Percentiles rank a stretch among this genome's conserved stretches.
phyloP scores from a whole-genome alignment of 2,888 invertebrate species.

The Hybos culiciformis region DNA sequence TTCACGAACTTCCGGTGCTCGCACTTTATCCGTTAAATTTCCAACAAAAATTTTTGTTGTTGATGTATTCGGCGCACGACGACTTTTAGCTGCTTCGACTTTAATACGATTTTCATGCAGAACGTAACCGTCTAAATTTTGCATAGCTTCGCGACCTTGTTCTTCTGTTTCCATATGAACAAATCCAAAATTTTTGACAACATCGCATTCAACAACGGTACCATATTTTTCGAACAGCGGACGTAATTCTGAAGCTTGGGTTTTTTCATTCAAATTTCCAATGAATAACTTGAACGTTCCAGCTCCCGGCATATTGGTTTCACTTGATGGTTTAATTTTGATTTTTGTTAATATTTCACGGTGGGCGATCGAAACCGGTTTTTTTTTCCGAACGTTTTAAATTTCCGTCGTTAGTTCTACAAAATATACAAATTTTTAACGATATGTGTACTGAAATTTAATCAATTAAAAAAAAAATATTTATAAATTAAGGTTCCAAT shows the following conservation, averaged over 20 bases:
- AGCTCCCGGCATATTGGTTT: slow-evolving; percentile 64
- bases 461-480: too few species aligned
- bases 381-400: too few species aligned
- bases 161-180: slow-evolving; percentile 94
- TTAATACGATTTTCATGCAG: slow-evolving; percentile 81
- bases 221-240: slow-evolving; percentile 95
- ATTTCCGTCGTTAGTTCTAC: too few species aligned
- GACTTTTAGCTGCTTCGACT: slow-evolving; percentile 82
- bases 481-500: too few species aligned
- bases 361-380: too few species aligned
- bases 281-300: slow-evolving; percentile 96
- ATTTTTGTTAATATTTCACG: too few species aligned
- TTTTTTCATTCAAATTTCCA: slow-evolving; percentile 91
- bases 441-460: too few species aligned
- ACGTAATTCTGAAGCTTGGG: slow-evolving; percentile 74
- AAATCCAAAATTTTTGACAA: slow-evolving; percentile 97
- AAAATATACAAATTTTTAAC: too few species aligned
- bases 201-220: slow-evolving; percentile 94
- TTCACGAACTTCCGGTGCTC: slow-evolving; percentile 80
- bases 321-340: background rate
- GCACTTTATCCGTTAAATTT: slow-evolving; percentile 85
- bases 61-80: slow-evolving; percentile 76
- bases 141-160: slow-evolving; percentile 83
- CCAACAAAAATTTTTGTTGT: slow-evolving; percentile 95
- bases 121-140: slow-evolving; percentile 75